A percentile compares a stretch with the other conserved stretches of the same genome.
Conservation (phyloP, 2,113 vertebrate species). For the Hydrolagus affinis region DNA sequence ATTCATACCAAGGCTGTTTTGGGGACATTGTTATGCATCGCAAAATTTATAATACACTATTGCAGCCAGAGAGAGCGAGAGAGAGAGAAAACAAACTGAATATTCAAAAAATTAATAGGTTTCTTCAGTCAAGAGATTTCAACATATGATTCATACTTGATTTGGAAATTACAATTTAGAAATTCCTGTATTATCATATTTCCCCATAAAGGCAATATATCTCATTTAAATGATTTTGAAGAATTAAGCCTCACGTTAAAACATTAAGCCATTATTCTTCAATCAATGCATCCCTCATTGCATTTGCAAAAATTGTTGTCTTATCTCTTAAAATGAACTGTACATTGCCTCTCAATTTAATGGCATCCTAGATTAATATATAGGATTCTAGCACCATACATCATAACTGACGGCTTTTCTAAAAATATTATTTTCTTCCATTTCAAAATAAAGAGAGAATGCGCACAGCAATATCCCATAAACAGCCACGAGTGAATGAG, state of each 20-base stretch:
- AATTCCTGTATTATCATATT: not conserved
- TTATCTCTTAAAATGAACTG: constrained; percentile 1
- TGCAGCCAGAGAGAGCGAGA: not conserved
- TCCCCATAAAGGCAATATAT: not conserved
- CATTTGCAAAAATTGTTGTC: constrained; percentile 24
- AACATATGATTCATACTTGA: constrained; percentile 6
- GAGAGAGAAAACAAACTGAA: too few relatives aligned
- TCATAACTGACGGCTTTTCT: not conserved
- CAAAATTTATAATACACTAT: not conserved
- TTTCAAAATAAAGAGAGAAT: not conserved
- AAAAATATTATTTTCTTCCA: not conserved
- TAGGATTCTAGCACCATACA: not conserved
- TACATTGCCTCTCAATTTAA: not conserved
- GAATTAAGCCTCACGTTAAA: constrained; percentile 17
- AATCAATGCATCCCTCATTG: not conserved
- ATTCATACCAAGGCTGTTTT: too few relatives aligned
- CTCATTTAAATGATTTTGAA: constrained; percentile 13
- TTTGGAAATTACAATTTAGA: constrained; percentile 20
- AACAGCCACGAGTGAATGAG: too few relatives aligned
- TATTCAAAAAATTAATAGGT: not conserved
- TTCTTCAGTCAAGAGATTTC: not conserved
- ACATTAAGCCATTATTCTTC: not conserved
- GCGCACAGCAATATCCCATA: too few relatives aligned
- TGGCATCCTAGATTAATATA: not conserved
- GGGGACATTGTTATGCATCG: too few relatives aligned